These are phyloP conservation scores for Drosophila tani DNA, from an alignment of 1,140 invertebrate species.

Conservation along the genomic window DNA sequence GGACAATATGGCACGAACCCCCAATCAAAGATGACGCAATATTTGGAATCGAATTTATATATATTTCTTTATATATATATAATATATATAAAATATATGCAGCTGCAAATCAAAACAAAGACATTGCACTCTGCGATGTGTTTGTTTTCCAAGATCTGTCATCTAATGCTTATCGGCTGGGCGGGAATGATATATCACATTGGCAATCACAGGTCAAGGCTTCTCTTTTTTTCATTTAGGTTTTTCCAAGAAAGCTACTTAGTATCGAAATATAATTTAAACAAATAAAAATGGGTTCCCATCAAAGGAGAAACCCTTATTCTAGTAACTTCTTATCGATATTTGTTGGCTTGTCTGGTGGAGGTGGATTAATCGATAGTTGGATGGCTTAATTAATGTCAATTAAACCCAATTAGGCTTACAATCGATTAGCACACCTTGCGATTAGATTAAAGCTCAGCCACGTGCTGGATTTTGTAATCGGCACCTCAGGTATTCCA, in stretches of 20 bases:
- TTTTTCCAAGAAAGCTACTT: background rate
- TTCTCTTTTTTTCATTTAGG: background rate
- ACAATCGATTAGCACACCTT: background rate
- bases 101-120: slow-evolving; percentile 31
- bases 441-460: slow-evolving; percentile 3
- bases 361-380: background rate
- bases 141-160: slow-evolving; percentile 25
- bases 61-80: background rate
- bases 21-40: slow-evolving; percentile 23
- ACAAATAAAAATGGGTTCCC: too few relatives aligned
- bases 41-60: background rate
- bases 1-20: slow-evolving; percentile 4
- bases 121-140: slow-evolving; percentile 24
- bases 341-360: too few relatives aligned
- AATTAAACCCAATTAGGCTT: background rate
- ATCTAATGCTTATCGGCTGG: slow-evolving; percentile 11
- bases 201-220: slow-evolving; percentile 2
- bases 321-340: background rate
- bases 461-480: slow-evolving; percentile 26
- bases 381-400: background rate
- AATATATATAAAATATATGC: background rate
- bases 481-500: slow-evolving; percentile 9
- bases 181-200: slow-evolving; percentile 13
- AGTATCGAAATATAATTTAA: too few relatives aligned
- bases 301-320: background rate